Evolutionary conservation across 2,888 invertebrate species (phyloP).

Genomic region (Andrena chrysosceles): DNA sequence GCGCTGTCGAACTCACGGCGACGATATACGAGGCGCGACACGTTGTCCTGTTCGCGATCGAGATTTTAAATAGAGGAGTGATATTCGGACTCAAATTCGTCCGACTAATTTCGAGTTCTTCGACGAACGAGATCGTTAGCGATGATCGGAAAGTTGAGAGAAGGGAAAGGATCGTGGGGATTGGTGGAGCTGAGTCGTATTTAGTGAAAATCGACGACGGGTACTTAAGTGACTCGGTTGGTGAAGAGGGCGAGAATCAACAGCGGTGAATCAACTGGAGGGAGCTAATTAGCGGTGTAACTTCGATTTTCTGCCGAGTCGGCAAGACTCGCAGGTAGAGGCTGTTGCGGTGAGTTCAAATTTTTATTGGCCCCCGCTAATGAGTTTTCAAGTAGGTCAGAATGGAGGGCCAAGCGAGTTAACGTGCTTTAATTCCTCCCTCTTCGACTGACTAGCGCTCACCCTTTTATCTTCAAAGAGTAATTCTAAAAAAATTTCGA

Average conservation of each 20-base stretch:
- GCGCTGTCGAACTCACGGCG: not conserved
- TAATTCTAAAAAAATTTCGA: not conserved
- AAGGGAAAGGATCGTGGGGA: too few relatives aligned
- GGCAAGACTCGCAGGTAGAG: slow-evolving; percentile 11
- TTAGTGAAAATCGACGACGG: slow-evolving; percentile 23
- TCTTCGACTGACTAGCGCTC: not conserved
- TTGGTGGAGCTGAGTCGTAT: not conserved
- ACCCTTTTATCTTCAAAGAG: not conserved
- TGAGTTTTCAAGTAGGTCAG: slow-evolving; percentile 51
- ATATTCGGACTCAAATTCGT: too few relatives aligned
- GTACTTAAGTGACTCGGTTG: slow-evolving; percentile 12
- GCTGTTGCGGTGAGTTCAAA: slow-evolving; percentile 58
- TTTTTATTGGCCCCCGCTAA: slow-evolving; percentile 51
- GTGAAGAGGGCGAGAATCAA: not conserved
- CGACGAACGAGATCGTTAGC: too few relatives aligned
- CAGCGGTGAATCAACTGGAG: not conserved
- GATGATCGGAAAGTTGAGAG: too few relatives aligned
- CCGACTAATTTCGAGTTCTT: too few relatives aligned
- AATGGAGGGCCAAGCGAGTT: slow-evolving; percentile 2
- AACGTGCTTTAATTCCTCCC: slow-evolving; percentile 12
- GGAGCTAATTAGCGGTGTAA: slow-evolving; percentile 50
- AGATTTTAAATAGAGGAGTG: too few relatives aligned
- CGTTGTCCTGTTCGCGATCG: too few relatives aligned
- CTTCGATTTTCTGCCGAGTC: slow-evolving; percentile 35
- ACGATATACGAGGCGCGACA: too few relatives aligned